Percentiles rank a stretch among this genome's conserved stretches.
Conservation (phyloP, 2,888 invertebrate genomes). For the Helleia helle region DNA sequence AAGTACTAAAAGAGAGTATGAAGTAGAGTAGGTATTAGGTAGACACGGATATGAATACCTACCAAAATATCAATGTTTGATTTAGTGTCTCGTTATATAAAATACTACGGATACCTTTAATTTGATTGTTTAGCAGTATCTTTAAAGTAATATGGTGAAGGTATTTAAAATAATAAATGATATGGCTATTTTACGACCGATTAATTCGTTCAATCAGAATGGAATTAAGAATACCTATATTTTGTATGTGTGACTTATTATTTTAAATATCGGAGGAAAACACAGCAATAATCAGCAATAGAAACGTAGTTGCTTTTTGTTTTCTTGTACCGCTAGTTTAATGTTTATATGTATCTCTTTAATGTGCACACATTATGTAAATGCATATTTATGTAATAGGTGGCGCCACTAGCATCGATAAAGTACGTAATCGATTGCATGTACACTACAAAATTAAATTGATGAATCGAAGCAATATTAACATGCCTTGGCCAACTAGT, state of each 20-base stretch:
- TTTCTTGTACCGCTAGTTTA: constrained; percentile 60
- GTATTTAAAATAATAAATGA: constrained; percentile 39
- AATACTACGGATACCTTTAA: constrained; percentile 14
- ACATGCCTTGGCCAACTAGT: background rate
- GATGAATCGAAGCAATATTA: no score
- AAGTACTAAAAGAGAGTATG: no score
- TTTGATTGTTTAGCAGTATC: constrained; percentile 38
- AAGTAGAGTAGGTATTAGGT: no score
- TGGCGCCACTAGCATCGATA: background rate
- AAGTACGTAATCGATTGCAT: background rate
- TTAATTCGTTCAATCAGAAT: background rate
- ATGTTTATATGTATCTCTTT: constrained; percentile 31
- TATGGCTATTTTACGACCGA: constrained; percentile 3
- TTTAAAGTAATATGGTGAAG: constrained; percentile 30
- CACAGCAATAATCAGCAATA: constrained; percentile 69
- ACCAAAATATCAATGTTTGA: no score
- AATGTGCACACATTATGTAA: constrained; percentile 4
- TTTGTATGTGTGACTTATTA: constrained; percentile 17
- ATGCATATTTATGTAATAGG: constrained; percentile 7
- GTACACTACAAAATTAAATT: no score
- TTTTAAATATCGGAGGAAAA: constrained; percentile 24
- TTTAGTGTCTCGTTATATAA: constrained; percentile 13
- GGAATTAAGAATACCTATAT: background rate
- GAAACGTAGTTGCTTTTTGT: constrained; percentile 44
- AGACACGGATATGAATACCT: no score